Evolutionary conservation across 2,797 vertebrate species (phyloP).

Genomic region (Gymnothorax javanicus): DNA sequence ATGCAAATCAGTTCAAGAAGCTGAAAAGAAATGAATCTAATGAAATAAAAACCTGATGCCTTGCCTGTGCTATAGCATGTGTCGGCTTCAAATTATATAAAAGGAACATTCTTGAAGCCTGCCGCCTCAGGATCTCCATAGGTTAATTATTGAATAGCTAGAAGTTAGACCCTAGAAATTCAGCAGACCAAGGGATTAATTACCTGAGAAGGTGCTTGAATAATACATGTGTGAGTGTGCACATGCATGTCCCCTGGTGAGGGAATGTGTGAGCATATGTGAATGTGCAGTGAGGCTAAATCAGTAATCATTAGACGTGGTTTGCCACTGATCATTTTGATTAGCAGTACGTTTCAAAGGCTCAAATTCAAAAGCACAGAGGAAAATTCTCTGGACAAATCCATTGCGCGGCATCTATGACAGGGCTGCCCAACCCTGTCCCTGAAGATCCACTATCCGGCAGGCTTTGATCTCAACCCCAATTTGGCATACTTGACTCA

Average conservation of each 20-base stretch:
- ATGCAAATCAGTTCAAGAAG: background rate
- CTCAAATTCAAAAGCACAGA: background rate
- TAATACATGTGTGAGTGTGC: constrained; percentile 18
- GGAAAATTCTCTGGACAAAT: background rate
- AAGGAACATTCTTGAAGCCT: background rate
- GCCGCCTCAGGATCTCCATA: background rate
- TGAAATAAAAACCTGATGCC: constrained; percentile 6
- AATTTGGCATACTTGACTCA: too few relatives aligned
- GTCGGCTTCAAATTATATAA: constrained; percentile 6
- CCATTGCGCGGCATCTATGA: background rate
- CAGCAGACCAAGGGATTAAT: constrained; percentile 30
- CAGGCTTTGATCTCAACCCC: too few relatives aligned
- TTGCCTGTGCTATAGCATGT: background rate
- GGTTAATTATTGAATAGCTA: constrained; percentile 32
- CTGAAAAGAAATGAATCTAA: background rate
- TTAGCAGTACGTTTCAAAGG: background rate
- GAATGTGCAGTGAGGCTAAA: background rate
- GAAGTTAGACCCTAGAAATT: constrained; percentile 20
- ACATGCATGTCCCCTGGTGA: background rate
- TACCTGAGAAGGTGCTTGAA: constrained; percentile 35
- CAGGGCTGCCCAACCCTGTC: too few relatives aligned
- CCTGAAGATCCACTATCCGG: too few relatives aligned
- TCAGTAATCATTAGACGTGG: constrained; percentile 11
- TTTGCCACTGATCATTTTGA: background rate
- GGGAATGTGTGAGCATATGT: background rate